Evolutionary conservation across 2,797 vertebrate species (phyloP).

Genomic region (Amblyraja radiata): DNA sequence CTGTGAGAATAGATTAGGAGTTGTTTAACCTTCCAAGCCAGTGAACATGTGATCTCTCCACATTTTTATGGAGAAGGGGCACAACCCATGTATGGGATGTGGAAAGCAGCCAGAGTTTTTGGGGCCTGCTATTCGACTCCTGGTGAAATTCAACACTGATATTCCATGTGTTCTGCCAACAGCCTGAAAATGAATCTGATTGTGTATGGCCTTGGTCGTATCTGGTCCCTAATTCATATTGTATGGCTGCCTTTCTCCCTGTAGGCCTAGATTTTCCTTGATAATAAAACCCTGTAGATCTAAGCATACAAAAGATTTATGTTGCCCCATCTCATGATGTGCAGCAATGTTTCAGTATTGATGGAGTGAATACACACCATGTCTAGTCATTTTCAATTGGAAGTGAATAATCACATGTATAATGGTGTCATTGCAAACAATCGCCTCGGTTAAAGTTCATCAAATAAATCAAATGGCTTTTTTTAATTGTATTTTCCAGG

Average conservation of each 20-base stretch:
- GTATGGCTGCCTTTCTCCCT: background rate
- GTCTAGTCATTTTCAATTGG: conserved; percentile 83
- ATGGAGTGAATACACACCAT: conserved; percentile 70
- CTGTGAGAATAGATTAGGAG: too few species aligned
- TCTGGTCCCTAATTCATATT: conserved; percentile 17
- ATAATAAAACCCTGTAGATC: conserved; percentile 39
- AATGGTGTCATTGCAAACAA: conserved; percentile 72
- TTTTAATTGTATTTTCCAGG: conserved; percentile 62
- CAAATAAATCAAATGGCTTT: conserved; percentile 83
- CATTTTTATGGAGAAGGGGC: background rate
- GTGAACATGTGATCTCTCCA: too few species aligned
- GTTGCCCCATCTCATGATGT: conserved; percentile 61
- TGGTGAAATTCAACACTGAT: background rate
- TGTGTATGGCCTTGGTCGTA: too few species aligned
- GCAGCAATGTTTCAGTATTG: conserved; percentile 68
- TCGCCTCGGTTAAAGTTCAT: conserved; percentile 75
- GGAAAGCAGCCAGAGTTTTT: background rate
- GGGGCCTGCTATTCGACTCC: background rate
- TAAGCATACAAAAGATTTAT: conserved; percentile 63
- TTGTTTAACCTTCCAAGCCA: background rate
- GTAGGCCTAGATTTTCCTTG: background rate
- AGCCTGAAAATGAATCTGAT: too few species aligned
- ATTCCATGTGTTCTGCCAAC: too few species aligned
- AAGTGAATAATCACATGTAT: conserved; percentile 70
- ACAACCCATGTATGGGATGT: background rate